Base-by-base conservation (phyloP, 2,113 vertebrate genomes). In the Rhipidura dahli region DNA sequence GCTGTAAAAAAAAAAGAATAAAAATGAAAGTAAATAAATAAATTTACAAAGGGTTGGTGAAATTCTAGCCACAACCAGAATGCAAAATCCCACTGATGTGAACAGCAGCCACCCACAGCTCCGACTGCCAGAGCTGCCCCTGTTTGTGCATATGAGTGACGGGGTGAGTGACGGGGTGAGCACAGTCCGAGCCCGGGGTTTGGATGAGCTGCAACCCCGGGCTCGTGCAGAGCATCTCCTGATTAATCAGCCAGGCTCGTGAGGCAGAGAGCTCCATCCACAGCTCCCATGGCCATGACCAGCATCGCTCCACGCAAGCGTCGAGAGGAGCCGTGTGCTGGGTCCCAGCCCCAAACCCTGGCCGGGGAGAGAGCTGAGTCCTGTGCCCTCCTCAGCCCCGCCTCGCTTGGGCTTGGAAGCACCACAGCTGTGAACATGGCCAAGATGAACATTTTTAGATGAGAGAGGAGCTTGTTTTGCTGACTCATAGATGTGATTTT, bases 61-160 rank as follows among this genome's bases (percentile, higher is more conserved):
- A 93, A 73, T 31, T 64, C 64, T 21, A 81, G 60, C 72, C 80
- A 70, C 79, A 87, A 95, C 28, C 35, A 49, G 68, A 45, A 70
- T 11, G 42, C 44, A 79, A 79, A 90, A 70, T 26, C 35, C 39
- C 77, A 39, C 68, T 45, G 68, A 27, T 50, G 24, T 28, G 72
- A 92, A n/a, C 31, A 45, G 12, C 18, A 10, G 49, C 24, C 40
- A 44, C 15, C 33, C 66, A 21, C 59, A 6, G 28, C 33, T 37
- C 24, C 1, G 8, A 15, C 16, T 3, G 2, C 27, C 66, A 60
- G 33, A 28, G 47, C 68, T 72, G 50, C 23, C 61, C 57, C 83
- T 37, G 16, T 13, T 7, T 1, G 1, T 7, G 28, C 2, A 4
- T 7, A 6, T 0, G 0, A 56, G 39, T 2, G 0, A 27, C 24